phyloP scores from a whole-genome alignment of 2,113 vertebrate genomes.

The Nothobranchius kuhntae region DNA sequence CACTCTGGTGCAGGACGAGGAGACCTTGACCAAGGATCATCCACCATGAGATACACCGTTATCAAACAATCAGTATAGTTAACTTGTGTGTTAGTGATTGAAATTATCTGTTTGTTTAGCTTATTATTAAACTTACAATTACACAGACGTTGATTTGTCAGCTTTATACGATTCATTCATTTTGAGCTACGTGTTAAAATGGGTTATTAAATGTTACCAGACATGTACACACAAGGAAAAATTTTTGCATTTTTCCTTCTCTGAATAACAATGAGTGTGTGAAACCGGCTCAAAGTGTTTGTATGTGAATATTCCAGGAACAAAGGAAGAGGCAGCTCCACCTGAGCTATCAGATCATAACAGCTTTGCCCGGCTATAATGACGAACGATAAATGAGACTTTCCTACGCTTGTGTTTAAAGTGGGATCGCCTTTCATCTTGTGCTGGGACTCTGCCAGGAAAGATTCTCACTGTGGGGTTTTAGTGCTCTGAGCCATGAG shows the following conservation, averaged over 20 bases:
- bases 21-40: slow-evolving; percentile 15
- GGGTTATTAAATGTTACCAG: slow-evolving; percentile 22
- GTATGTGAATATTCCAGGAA: slow-evolving; percentile 46
- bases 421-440: slow-evolving; percentile 74
- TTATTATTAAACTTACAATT: too few relatives aligned
- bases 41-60: too few relatives aligned
- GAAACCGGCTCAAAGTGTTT: slow-evolving; percentile 45
- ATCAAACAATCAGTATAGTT: too few relatives aligned
- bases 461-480: slow-evolving; percentile 58
- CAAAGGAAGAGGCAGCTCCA: slow-evolving; percentile 46
- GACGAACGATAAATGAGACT: slow-evolving; percentile 70
- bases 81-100: too few relatives aligned
- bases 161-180: too few relatives aligned
- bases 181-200: slow-evolving; percentile 19
- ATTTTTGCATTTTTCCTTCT: slow-evolving; percentile 6
- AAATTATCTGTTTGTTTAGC: too few relatives aligned
- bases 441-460: slow-evolving; percentile 64
- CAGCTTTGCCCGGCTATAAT: slow-evolving; percentile 59
- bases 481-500: slow-evolving; percentile 60
- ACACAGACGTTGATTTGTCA: background rate
- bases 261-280: slow-evolving; percentile 36
- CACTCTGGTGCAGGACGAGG: slow-evolving; percentile 25
- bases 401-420: slow-evolving; percentile 69
- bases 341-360: slow-evolving; percentile 60
- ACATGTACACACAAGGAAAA: slow-evolving; percentile 42